Base-by-base conservation (phyloP, 2,888 invertebrate genomes). In the Meteorus colon region DNA sequence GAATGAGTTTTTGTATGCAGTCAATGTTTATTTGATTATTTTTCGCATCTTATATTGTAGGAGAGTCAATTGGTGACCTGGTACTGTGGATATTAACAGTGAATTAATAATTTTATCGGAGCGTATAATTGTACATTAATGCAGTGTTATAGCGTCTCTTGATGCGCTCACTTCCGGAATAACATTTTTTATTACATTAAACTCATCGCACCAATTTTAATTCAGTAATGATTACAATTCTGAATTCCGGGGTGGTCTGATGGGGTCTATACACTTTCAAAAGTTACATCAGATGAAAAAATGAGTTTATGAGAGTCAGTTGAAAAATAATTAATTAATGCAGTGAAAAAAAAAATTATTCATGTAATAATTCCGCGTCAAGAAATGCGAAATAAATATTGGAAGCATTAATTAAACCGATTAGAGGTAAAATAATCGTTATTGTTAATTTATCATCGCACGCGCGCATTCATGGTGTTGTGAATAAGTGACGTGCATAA, bases 261-360 rank as follows among this genome's bases (percentile, higher is more conserved):
- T 10, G n/a, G 19, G 19, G n/a, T 5, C 24, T 5, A 12, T 16
- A 68, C 37, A 70, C 69, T 75, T 70, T 69, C 63, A 60, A 60
- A 29, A 24, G 55, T 75, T 65, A 51, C 63, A 69, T 75, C 62
- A 70, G 14, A 19, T 37, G 27, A 29, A 60, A 27, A 31, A 60
- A 69, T 41, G 41, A 34, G 16, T 31, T 55, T 37, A 69, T 27
- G 55, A 51, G n/a, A 74, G 34, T 67, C 27, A 45, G 48, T 41
- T 59, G 55, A 29, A 51, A 24, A 37, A n/a, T 70, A 41, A 63
- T 63, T 62, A 75, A 69, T 75, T 31, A 73, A 75, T 70, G 74
- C 51, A 65, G 37, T 41, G 69, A 51, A 37, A 31, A 48, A 34
- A 37, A 31, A 63, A 63, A 27, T 24, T 24, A 24, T 3, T 34